Evolutionary conservation across 2,888 invertebrate genomes (phyloP).

Genomic region (Scrobipalpa costella): DNA sequence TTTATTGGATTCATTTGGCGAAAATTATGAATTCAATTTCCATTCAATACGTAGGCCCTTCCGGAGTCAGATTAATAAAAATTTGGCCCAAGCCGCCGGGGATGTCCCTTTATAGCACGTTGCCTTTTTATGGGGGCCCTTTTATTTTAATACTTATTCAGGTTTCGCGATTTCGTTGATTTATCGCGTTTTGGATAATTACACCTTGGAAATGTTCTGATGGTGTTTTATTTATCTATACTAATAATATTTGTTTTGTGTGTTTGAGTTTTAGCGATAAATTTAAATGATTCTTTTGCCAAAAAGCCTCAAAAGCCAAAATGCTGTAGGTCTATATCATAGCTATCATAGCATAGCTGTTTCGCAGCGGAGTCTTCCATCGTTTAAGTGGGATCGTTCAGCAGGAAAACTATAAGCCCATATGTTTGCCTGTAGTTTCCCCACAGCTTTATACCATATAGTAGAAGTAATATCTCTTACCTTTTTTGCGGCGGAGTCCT

Average conservation of each 20-base stretch:
- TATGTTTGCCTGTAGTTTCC: too few relatives aligned
- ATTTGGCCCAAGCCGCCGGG: constrained; percentile 64
- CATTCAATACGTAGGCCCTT: constrained; percentile 63
- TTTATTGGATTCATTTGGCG: constrained; percentile 39
- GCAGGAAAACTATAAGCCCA: too few relatives aligned
- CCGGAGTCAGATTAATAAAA: constrained; percentile 71
- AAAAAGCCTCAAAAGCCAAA: too few relatives aligned
- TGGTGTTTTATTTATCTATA: not conserved
- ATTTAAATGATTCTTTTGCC: too few relatives aligned
- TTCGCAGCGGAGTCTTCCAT: too few relatives aligned
- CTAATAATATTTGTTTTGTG: not conserved
- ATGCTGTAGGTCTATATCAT: too few relatives aligned
- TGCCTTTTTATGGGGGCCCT: constrained; percentile 70
- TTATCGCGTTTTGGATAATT: constrained; percentile 69
- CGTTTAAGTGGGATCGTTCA: too few relatives aligned
- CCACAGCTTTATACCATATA: not conserved
- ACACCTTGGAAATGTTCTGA: constrained; percentile 40
- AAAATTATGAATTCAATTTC: constrained; percentile 62
- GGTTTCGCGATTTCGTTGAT: constrained; percentile 67
- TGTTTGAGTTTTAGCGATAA: too few relatives aligned
- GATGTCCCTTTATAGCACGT: constrained; percentile 72
- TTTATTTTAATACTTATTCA: constrained; percentile 74
- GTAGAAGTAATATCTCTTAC: constrained; percentile 74
- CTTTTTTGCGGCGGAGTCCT: constrained; percentile 96
- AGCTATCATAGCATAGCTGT: too few relatives aligned